Base-by-base conservation (phyloP, 2,888 invertebrate species). In the Artemia sp. region DNA sequence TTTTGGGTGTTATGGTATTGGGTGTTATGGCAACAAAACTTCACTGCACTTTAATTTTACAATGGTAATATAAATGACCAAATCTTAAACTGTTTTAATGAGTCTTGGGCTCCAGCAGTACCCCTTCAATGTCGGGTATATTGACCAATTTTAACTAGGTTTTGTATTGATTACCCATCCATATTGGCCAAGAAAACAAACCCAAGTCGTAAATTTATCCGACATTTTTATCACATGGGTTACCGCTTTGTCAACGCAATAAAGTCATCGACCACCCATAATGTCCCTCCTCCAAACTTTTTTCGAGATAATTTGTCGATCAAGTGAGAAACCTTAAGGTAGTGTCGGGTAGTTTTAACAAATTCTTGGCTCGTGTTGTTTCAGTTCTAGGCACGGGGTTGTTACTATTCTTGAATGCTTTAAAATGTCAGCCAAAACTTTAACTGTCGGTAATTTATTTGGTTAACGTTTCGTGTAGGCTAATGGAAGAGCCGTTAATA, bases 261-360 rank as follows among this genome's bases (percentile, higher is more conserved):
- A 58, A 58, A 58, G 64, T 58, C 64, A 58, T 58, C 64, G 64
- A 58, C 64, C 64, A 58, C 64, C 64, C 64, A 19, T n/a, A 58
- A n/a, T 58, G 64, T 24, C 14, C 38, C 38, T 38, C 38, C 38
- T 38, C 38, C 38, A 38, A 38, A 38, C 38, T 9, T 58, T 58
- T 58, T 58, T 58, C 24, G 64, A 24, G 64, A 58, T 24, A 58
- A 58, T 58, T 58, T 58, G 64, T 58, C 64, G 64, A 58, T 24
- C 64, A 58, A 58, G 64, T 58, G 64, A 58, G 14, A 58, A 58
- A n/a, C 64, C 38, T 38, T 38, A 38, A 38, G 38, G 38, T 38
- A 38, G 38, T 38, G 38, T 58, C 64, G 64, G 64, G 64, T 58
- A 58, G 64, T 58, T 58, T 38, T n/a, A 58, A 24, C 24, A 58